These are phyloP conservation scores for Pelecanus crispus DNA, from an alignment of 2,113 vertebrate genomes.

Conservation along the genomic window DNA sequence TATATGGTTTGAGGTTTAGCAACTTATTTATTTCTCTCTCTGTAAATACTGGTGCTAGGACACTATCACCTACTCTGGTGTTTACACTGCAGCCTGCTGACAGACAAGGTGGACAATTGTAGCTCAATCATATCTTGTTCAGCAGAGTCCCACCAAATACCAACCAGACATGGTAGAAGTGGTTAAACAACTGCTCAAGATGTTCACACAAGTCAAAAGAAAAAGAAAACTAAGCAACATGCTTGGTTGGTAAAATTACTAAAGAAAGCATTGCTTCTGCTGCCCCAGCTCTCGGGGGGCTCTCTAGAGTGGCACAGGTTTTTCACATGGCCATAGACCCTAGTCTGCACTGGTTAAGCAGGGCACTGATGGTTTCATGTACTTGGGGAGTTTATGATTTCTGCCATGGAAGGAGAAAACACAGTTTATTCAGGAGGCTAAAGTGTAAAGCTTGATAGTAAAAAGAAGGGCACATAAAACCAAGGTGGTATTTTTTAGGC, in stretches of 20 bases:
- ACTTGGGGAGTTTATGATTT: background rate
- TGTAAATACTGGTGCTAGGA: constrained; percentile 37
- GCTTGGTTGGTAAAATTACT: background rate
- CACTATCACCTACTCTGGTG: background rate
- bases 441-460: background rate
- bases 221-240: background rate
- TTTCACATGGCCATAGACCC: background rate
- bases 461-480: background rate
- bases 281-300: background rate
- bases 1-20: background rate
- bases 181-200: background rate
- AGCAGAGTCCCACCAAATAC: background rate
- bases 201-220: background rate
- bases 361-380: background rate
- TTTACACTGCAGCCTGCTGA: constrained; percentile 11
- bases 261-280: background rate
- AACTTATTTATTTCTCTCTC: constrained; percentile 20
- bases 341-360: background rate
- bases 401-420: background rate
- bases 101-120: background rate
- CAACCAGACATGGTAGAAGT: background rate
- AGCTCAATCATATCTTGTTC: background rate
- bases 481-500: background rate
- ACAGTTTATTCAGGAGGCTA: background rate
- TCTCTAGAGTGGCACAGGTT: background rate